Conservation (phyloP, 2,888 invertebrate species). For the Rhaphigaster nebulosa region DNA sequence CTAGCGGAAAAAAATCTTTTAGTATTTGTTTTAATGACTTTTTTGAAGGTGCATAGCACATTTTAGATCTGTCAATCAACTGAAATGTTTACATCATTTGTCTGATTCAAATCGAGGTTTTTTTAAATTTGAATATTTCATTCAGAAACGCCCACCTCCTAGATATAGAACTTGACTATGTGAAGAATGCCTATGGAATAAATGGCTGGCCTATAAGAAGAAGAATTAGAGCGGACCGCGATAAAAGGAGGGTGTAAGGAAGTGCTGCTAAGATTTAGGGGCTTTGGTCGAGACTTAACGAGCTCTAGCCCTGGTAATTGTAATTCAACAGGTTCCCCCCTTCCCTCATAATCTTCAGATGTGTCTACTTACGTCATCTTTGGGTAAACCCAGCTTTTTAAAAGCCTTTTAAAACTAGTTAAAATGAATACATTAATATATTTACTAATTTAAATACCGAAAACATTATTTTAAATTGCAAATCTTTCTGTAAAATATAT, state of each 20-base stretch:
- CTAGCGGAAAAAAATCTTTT: too few relatives aligned
- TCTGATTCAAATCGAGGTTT: too few relatives aligned
- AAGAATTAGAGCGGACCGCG: background rate
- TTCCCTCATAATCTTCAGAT: slow-evolving; percentile 34
- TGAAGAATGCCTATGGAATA: background rate
- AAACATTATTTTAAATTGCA: too few relatives aligned
- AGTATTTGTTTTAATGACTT: too few relatives aligned
- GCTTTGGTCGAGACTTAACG: background rate
- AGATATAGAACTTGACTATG: background rate
- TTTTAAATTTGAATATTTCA: background rate
- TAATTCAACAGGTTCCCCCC: slow-evolving; percentile 22
- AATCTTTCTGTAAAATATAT: too few relatives aligned
- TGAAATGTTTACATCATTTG: too few relatives aligned
- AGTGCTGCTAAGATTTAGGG: slow-evolving; percentile 7
- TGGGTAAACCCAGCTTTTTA: background rate
- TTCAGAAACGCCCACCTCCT: background rate
- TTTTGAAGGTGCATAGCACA: too few relatives aligned
- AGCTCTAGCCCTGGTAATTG: background rate
- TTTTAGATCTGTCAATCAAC: too few relatives aligned
- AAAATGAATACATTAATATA: background rate
- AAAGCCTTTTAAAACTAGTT: background rate
- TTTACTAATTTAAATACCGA: too few relatives aligned
- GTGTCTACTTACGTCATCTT: background rate
- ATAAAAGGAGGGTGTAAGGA: slow-evolving; percentile 16
- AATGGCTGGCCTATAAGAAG: background rate